Evolutionary conservation across 2,797 vertebrate genomes (phyloP).

Genomic region (Erpetoichthys calabaricus): DNA sequence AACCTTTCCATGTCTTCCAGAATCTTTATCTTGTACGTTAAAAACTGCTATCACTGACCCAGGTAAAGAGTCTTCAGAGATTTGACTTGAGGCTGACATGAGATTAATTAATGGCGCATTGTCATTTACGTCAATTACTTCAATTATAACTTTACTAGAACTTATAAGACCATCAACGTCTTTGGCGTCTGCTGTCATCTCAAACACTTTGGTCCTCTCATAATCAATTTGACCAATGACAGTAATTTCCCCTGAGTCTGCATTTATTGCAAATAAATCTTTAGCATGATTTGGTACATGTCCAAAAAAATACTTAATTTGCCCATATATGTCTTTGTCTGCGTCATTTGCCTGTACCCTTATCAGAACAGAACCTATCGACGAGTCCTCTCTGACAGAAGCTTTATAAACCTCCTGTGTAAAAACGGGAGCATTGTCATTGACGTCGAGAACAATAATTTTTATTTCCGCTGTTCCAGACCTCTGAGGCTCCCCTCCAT

Average conservation of each 20-base stretch:
- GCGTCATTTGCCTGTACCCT: conserved; percentile 37
- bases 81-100: conserved; percentile 41
- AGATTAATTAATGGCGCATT: conserved; percentile 45
- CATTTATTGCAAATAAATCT: conserved; percentile 30
- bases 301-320: conserved; percentile 35
- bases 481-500: conserved; percentile 29
- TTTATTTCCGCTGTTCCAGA: conserved; percentile 34
- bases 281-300: conserved; percentile 24
- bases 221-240: conserved; percentile 32
- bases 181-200: conserved; percentile 39
- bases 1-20: conserved; percentile 43
- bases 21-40: conserved; percentile 50
- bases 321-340: conserved; percentile 35
- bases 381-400: conserved; percentile 25
- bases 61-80: conserved; percentile 39
- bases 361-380: conserved; percentile 21
- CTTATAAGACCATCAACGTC: conserved; percentile 39
- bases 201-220: conserved; percentile 35
- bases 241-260: conserved; percentile 23
- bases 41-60: conserved; percentile 47
- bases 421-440: conserved; percentile 36
- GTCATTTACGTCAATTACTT: conserved; percentile 48
- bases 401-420: conserved; percentile 29
- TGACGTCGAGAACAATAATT: conserved; percentile 40
- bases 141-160: conserved; percentile 39